A percentile compares a stretch with the other conserved stretches of the same genome.
Evolutionary conservation across 1,140 invertebrate species (phyloP).

Genomic region (Penaeus vannamei): DNA sequence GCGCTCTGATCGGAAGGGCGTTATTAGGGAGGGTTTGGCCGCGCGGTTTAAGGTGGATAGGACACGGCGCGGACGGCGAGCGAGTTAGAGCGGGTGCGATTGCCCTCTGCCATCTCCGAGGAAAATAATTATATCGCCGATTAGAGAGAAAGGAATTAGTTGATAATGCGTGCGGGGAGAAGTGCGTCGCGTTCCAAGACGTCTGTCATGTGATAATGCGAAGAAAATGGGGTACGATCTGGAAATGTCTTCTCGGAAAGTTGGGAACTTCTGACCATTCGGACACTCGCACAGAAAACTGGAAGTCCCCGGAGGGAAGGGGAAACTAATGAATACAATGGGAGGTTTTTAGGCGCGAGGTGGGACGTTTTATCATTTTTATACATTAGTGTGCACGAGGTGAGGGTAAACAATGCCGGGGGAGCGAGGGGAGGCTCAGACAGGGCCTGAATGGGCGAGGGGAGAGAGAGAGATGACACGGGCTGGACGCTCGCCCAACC

Average conservation of each 20-base stretch:
- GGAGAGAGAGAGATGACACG: conserved; percentile 1
- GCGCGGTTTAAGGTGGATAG: conserved; percentile 19
- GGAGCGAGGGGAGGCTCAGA: no score
- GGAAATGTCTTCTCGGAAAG: no score
- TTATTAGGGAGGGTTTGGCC: neutral
- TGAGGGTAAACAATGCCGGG: conserved; percentile 9
- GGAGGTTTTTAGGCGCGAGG: conserved; percentile 38
- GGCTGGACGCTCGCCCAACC: neutral
- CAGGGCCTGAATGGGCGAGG: neutral
- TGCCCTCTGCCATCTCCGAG: conserved; percentile 21
- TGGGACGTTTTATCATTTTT: conserved; percentile 49
- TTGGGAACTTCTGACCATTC: conserved; percentile 9
- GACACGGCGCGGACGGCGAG: neutral
- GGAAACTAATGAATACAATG: conserved; percentile 54
- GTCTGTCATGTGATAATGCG: neutral
- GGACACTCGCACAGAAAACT: conserved; percentile 38
- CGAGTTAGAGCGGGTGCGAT: conserved; percentile 6
- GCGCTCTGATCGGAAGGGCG: no score
- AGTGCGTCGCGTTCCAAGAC: neutral
- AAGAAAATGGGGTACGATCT: neutral
- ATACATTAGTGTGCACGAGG: conserved; percentile 38
- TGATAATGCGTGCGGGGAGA: neutral
- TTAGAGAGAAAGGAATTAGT: no score
- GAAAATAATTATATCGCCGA: conserved; percentile 9
- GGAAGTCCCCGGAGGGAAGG: conserved; percentile 33